These are phyloP conservation scores for Jacana jacana DNA, from an alignment of 2,113 vertebrate genomes.

Conservation along the genomic window DNA sequence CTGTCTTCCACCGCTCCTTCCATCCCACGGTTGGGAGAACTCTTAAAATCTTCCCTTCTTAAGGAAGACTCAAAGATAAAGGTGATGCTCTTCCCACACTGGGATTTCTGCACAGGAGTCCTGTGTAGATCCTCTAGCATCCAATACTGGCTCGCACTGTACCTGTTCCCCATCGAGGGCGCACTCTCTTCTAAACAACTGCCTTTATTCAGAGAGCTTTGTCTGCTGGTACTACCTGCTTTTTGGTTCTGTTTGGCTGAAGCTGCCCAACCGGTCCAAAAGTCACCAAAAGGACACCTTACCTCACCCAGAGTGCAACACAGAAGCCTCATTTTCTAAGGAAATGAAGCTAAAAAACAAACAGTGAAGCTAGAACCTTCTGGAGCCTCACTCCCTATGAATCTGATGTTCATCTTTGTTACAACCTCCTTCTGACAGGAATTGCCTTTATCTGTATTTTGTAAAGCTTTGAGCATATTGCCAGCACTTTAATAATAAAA, in stretches of 20 bases:
- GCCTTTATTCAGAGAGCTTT: not conserved
- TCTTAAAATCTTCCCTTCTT: not conserved
- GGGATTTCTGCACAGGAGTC: not conserved
- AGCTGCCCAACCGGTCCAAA: not conserved
- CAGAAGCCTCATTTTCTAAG: not conserved
- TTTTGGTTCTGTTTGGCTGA: not conserved
- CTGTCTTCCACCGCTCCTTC: not conserved
- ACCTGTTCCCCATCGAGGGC: not conserved
- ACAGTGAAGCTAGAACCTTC: not conserved
- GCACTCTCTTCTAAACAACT: not conserved
- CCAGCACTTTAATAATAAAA: slow-evolving; percentile 59
- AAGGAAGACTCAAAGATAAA: not conserved
- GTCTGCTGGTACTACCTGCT: not conserved
- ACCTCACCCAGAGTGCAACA: not conserved
- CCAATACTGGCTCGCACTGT: not conserved
- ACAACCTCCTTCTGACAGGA: slow-evolving; percentile 36
- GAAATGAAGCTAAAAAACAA: slow-evolving; percentile 25
- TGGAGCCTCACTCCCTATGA: not conserved
- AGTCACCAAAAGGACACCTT: not conserved
- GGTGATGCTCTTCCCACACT: not conserved
- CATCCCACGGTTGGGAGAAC: not conserved
- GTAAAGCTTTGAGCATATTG: slow-evolving; percentile 54
- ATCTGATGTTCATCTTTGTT: slow-evolving; percentile 24
- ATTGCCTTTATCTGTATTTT: slow-evolving; percentile 57
- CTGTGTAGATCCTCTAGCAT: not conserved